Percentiles rank a stretch among this genome's conserved stretches.
Evolutionary conservation across 37 sponge, comb jelly and placozoan species (phyloP).

Genomic region (Theonella swinhoei): DNA sequence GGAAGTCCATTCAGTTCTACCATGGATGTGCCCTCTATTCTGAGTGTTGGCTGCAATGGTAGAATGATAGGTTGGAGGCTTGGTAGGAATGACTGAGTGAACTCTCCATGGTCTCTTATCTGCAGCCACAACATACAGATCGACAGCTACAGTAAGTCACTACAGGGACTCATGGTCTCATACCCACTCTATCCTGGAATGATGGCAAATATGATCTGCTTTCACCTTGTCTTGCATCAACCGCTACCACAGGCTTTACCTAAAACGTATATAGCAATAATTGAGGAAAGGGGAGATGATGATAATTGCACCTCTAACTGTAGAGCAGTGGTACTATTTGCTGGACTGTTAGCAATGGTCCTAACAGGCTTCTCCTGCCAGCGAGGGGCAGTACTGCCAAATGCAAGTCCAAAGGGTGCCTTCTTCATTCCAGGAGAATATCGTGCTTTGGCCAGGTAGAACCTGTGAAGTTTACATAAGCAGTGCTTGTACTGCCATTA

Average conservation of each 20-base stretch:
- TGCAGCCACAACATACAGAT: too few relatives aligned
- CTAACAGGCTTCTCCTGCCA: constrained; percentile 12
- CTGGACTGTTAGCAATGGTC: neutral
- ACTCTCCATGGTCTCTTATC: too few relatives aligned
- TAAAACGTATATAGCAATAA: too few relatives aligned
- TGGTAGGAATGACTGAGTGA: too few relatives aligned
- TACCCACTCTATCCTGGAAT: too few relatives aligned
- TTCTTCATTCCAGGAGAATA: constrained; percentile 56
- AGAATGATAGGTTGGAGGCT: constrained; percentile 37
- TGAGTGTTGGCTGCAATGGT: constrained; percentile 6
- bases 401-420: constrained; percentile 1
- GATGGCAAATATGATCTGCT: too few relatives aligned
- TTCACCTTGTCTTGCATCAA: too few relatives aligned
- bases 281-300: neutral
- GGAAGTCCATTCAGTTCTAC: constrained; percentile 69
- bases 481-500: neutral
- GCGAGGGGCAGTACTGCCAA: constrained; percentile 68
- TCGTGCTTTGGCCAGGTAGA: constrained; percentile 79
- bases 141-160: too few relatives aligned
- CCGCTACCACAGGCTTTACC: too few relatives aligned
- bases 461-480: constrained; percentile 2
- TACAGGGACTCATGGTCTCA: too few relatives aligned
- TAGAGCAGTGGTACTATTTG: neutral
- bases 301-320: neutral
- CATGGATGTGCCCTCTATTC: constrained; percentile 28